Evolutionary conservation across 1,140 invertebrate genomes (phyloP), one percentile per base, ranked within the genome.

Genomic region (Amyelois transitella): DNA sequence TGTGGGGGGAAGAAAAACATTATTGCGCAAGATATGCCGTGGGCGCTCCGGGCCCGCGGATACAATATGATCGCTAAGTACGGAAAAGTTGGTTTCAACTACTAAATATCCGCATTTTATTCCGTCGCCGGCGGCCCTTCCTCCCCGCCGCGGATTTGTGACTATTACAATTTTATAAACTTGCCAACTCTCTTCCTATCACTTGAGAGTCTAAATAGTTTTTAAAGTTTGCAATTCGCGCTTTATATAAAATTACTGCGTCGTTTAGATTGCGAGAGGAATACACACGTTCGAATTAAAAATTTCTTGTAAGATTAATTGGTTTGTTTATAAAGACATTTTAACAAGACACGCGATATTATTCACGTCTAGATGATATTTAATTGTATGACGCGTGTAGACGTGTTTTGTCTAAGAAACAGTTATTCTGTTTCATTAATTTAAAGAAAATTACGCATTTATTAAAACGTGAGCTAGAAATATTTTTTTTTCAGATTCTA

Each of bases 1-100:
- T 68, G 66, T 64, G 58, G 55, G 55, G 55, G 53, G 65, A 53
- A 55, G 63, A 62, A 65, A 72, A 68, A 66, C 53, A 63, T 66
- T 62, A 72, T 58, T 64, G 57, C 43, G 56, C 44, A 45, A 60
- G 60, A 57, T 43, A 55, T 49, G 60, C 54, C 57, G 25, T 21
- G 55, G 58, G 60, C 60, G 55, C 18, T 44, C 24, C 45, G 48
- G 60, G 53, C 57, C 60, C 55, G 52, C 52, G 38, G 49, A 60
- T 51, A 64, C 55, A 62, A 64, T 64, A 63, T 66, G 48, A 61
- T 62, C 64, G 55, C 60, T 60, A 63, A 66, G 57, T 63, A 51
- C 49, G 58, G 49, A 66, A 66, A 60, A 38, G 32, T 38, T 38
- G 32, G n/a, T 51, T 59, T 53, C 47, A 48, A 62, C 56, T 60